phyloP scores from a whole-genome alignment of 2,797 vertebrate species.

The Micromesistius poutassou region DNA sequence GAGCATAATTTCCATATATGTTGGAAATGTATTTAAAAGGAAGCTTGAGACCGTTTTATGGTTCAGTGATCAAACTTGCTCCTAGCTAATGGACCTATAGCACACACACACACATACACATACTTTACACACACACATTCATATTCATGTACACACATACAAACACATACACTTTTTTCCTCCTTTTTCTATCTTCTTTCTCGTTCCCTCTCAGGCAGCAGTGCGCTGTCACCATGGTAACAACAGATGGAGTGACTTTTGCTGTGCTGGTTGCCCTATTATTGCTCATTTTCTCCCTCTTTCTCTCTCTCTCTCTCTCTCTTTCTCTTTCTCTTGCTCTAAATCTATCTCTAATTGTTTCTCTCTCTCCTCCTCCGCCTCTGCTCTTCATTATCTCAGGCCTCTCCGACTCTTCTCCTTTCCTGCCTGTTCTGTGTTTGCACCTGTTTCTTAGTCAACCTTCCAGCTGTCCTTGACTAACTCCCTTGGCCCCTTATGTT shows the following conservation, averaged over 20 bases:
- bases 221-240: conserved; percentile 68
- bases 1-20: conserved; percentile 7
- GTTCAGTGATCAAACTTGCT: conserved; percentile 54
- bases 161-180: conserved; percentile 16
- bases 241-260: conserved; percentile 64
- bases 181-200: conserved; percentile 12
- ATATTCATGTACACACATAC: conserved; percentile 16
- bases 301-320: conserved; percentile 25
- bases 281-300: conserved; percentile 17
- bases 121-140: conserved; percentile 37
- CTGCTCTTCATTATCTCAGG: neutral
- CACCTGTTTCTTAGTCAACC: neutral
- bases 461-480: conserved; percentile 1
- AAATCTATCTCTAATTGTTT: conserved; percentile 26
- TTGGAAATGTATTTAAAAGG: conserved; percentile 10
- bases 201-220: conserved; percentile 41
- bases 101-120: conserved; percentile 31
- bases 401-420: neutral
- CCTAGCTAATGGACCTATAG: conserved; percentile 57
- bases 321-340: conserved; percentile 10
- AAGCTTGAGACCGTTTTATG: conserved; percentile 59
- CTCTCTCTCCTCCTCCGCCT: neutral
- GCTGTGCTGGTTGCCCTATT: conserved; percentile 59
- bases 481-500: neutral
- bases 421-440: neutral